Base-by-base conservation (phyloP, 1,140 invertebrate species). In the Bombus turneri region DNA sequence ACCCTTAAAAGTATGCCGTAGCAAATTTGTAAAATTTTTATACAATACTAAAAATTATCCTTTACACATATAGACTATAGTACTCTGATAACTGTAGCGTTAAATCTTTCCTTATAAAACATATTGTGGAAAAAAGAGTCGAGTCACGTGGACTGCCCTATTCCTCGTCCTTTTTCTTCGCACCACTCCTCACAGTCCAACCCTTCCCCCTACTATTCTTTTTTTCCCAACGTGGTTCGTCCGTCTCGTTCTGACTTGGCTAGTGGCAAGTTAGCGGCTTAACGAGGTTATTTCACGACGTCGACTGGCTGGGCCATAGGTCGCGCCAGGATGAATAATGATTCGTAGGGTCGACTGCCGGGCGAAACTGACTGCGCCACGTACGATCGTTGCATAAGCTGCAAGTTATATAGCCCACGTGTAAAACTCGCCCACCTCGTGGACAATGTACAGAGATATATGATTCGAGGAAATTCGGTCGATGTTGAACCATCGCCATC, bases 271-370 rank as follows among this genome's bases (percentile, higher is more conserved):
- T 92, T 92, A 92, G 90, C 83, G 86, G 84, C 82, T 92, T 93
- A 93, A 93, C 92, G 92, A 93, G 92, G 90, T 91, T 92, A 93
- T 93, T 91, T 92, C 92, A 90, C 86, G 87, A 91, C 87, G 90
- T 88, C 88, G 76, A 62, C 69, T 83, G 86, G 89, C 75, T 85
- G 81, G 88, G 83, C 85, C 89, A 88, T 79, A 85, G 89, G 89
- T 91, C 89, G 93, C 89, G 93, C 91, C 88, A 94, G 90, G 92
- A 94, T 94, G 95, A 95, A 96, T 96, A 95, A 96, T 96, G 93
- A 95, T 95, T 92, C 91, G 89, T 87, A 91, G 91, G 88, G 91
- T 93, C 92, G 88, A 77, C 86, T 69, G 82, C 73, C 78, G 75
- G 83, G 81, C 22, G 22, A 10, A 43, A 43, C 31, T 47, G 74